Evolutionary conservation across 2,113 vertebrate species (phyloP).

Genomic region (Nothocercus julius): DNA sequence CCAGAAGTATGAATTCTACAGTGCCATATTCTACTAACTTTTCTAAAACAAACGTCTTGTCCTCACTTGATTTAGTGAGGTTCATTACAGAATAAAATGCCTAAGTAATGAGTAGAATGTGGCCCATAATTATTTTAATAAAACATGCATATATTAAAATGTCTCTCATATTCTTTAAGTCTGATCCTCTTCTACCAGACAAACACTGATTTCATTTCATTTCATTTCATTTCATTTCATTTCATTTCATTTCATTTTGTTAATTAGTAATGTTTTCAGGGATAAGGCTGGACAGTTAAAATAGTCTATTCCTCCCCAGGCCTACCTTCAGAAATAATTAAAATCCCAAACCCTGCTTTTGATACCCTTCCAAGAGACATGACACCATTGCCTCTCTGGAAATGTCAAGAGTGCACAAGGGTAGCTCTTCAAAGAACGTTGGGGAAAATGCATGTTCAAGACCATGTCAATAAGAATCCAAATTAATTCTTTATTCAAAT

Average conservation of each 20-base stretch:
- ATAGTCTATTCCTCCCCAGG: not conserved
- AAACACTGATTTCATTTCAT: not conserved
- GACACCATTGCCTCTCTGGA: not conserved
- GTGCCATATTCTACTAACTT: not conserved
- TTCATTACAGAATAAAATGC: not conserved
- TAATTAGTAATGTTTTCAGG: conserved; percentile 33
- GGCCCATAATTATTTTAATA: not conserved
- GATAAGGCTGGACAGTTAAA: not conserved
- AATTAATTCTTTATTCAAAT: conserved; percentile 49
- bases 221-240: not conserved
- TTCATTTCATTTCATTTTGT: not conserved
- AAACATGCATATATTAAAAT: not conserved
- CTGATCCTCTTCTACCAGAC: not conserved
- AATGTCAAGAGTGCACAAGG: conserved; percentile 41
- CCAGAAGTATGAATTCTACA: not conserved
- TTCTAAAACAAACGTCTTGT: not conserved
- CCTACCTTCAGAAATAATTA: conserved; percentile 53
- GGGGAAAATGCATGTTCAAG: not conserved
- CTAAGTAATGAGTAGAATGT: not conserved
- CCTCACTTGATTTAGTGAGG: not conserved
- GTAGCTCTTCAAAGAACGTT: conserved; percentile 26
- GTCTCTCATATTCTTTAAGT: not conserved
- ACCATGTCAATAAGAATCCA: not conserved
- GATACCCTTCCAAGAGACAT: conserved; percentile 3
- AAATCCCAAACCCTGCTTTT: conserved; percentile 20